phyloP scores from a whole-genome alignment of 2,113 vertebrate species.

The Gadus macrocephalus region DNA sequence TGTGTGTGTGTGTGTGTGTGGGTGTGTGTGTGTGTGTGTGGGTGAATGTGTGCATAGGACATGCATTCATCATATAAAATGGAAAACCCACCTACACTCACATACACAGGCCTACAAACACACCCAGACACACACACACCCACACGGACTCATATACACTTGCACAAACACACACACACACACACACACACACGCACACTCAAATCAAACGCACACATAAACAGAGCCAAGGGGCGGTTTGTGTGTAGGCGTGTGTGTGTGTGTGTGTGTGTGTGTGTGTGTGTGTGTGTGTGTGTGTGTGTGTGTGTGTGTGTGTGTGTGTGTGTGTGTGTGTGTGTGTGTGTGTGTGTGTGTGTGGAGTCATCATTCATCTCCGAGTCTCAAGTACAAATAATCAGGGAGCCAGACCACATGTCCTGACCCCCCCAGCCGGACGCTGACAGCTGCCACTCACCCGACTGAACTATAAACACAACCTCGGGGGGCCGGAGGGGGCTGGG shows the following conservation, averaged over 20 bases:
- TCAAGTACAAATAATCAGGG: slow-evolving; percentile 71
- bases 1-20: neutral
- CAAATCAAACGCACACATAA: slow-evolving; percentile 27
- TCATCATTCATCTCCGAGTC: slow-evolving; percentile 59
- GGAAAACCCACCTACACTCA: neutral
- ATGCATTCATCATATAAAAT: neutral
- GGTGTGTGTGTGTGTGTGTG: slow-evolving; percentile 6
- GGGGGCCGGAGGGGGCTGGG: slow-evolving; percentile 17
- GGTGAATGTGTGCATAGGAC: neutral
- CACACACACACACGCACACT: slow-evolving; percentile 3
- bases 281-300: too few species aligned
- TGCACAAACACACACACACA: neutral
- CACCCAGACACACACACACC: slow-evolving; percentile 15
- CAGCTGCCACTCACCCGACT: slow-evolving; percentile 63
- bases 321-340: slow-evolving; percentile 39
- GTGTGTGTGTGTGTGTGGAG: slow-evolving; percentile 39
- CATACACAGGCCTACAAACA: neutral
- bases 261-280: too few species aligned
- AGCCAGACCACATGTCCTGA: slow-evolving; percentile 52
- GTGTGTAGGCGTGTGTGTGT: slow-evolving; percentile 17
- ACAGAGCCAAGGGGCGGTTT: slow-evolving; percentile 9
- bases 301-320: too few species aligned
- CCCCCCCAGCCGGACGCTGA: slow-evolving; percentile 32
- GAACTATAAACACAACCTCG: slow-evolving; percentile 50
- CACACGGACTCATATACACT: slow-evolving; percentile 34